Conservation (phyloP, 2,888 invertebrate genomes). For the Spodoptera picta region DNA sequence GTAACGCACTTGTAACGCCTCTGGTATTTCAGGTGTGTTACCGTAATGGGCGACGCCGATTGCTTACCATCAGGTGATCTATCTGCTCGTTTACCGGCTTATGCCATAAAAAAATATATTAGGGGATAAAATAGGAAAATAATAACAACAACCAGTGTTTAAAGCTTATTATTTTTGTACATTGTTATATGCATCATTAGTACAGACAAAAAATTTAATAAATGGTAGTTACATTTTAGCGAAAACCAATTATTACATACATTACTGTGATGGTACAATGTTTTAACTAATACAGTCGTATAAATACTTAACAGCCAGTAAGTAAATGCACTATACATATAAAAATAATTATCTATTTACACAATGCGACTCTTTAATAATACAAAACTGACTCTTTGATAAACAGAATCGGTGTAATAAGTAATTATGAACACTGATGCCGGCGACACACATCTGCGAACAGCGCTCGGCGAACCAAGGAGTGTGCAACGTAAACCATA, state of each 20-base stretch:
- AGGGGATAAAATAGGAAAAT: slow-evolving; percentile 32
- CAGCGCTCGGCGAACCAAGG: slow-evolving; percentile 21
- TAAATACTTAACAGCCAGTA: slow-evolving; percentile 84
- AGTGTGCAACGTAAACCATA: slow-evolving; percentile 6
- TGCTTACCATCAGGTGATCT: too few relatives aligned
- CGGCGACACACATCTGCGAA: slow-evolving; percentile 42
- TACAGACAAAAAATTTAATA: slow-evolving; percentile 68
- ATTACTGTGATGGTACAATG: slow-evolving; percentile 70
- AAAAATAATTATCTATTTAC: slow-evolving; percentile 80
- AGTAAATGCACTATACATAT: slow-evolving; percentile 86
- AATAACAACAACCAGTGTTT: slow-evolving; percentile 70
- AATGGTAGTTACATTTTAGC: slow-evolving; percentile 66
- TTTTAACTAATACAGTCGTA: slow-evolving; percentile 68
- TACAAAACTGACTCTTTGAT: slow-evolving; percentile 64
- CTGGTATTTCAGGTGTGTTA: too few relatives aligned
- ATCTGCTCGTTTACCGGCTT: too few relatives aligned
- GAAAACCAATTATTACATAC: slow-evolving; percentile 62
- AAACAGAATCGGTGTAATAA: slow-evolving; percentile 75
- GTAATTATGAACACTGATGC: slow-evolving; percentile 63
- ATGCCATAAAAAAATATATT: too few relatives aligned
- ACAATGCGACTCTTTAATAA: slow-evolving; percentile 66
- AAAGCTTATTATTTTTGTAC: slow-evolving; percentile 88
- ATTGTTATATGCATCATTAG: slow-evolving; percentile 84
- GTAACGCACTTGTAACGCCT: too few relatives aligned
- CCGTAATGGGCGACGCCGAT: too few relatives aligned